Percentiles rank a stretch among this genome's conserved stretches.
Conservation (phyloP, 2,888 invertebrate genomes). For the Clostera curtula region DNA sequence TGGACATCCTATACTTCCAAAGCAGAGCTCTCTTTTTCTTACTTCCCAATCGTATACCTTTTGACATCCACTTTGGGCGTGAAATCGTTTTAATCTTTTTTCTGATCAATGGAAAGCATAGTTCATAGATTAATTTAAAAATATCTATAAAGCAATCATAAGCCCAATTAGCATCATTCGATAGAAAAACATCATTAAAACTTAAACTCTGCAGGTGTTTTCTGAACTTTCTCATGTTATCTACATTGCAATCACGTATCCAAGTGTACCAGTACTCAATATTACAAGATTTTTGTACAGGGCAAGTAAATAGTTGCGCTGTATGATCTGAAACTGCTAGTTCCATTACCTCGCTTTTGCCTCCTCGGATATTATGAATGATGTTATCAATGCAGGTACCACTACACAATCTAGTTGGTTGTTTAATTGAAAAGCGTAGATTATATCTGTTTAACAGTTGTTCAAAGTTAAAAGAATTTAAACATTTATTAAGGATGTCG, state of each 20-base stretch:
- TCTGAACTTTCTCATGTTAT: constrained; percentile 2
- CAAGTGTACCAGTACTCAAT: background rate
- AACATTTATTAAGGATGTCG: background rate
- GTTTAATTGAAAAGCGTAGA: background rate
- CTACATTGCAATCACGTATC: constrained; percentile 1
- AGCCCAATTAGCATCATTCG: constrained; percentile 2
- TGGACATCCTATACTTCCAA: constrained; percentile 4
- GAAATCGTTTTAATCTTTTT: constrained; percentile 1
- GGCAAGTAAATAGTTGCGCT: constrained; percentile 1
- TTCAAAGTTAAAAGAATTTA: background rate
- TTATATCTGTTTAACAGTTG: constrained; percentile 1
- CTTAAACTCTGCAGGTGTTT: background rate
- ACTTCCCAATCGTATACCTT: constrained; percentile 1
- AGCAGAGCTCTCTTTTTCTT: constrained; percentile 3
- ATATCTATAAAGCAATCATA: constrained; percentile 2
- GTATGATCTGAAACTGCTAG: constrained; percentile 2
- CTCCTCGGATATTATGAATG: background rate
- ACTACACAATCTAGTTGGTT: background rate
- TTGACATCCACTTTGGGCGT: constrained; percentile 3
- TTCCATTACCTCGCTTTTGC: background rate
- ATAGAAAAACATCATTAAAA: constrained; percentile 1
- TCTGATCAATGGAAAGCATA: constrained; percentile 5
- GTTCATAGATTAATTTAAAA: constrained; percentile 3
- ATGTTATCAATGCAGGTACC: constrained; percentile 2
- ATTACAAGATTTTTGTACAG: constrained; percentile 1